Conservation (phyloP, 1,140 invertebrate species). For the Teleogryllus occipitalis region DNA sequence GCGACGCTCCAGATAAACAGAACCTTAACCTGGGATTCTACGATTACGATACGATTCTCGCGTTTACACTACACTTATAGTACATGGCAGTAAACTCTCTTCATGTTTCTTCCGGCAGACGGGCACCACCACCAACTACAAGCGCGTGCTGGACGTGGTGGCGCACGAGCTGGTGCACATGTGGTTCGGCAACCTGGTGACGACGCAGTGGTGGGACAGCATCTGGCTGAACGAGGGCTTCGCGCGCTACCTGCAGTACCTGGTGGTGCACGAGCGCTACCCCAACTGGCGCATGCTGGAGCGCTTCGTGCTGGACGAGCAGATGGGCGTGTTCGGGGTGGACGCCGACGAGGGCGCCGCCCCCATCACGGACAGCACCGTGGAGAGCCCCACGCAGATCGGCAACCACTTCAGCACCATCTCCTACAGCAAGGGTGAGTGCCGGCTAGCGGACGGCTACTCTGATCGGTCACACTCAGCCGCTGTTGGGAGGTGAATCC, state of each 20-base stretch:
- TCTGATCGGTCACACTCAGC: no score
- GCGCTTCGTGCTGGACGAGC: background rate
- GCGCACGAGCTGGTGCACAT: conserved; percentile 49
- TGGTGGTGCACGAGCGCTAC: background rate
- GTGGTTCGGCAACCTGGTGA: conserved; percentile 49
- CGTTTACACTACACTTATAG: no score
- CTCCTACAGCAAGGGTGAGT: conserved; percentile 53
- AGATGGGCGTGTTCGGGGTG: background rate
- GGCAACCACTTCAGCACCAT: conserved; percentile 56
- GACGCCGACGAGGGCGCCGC: background rate
- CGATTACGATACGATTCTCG: no score
- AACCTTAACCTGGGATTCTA: no score
- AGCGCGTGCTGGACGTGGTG: conserved; percentile 32
- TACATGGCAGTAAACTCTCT: no score
- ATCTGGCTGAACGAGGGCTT: conserved; percentile 41
- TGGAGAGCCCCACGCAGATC: conserved; percentile 43
- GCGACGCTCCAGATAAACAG: no score
- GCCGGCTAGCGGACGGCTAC: background rate
- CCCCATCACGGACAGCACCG: conserved; percentile 29
- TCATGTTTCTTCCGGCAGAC: background rate
- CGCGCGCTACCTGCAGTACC: conserved; percentile 9
- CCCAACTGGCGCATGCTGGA: background rate
- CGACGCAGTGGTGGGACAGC: conserved; percentile 45
- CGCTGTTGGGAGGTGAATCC: no score
- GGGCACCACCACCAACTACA: background rate